Evolutionary conservation across 2,797 vertebrate genomes (phyloP).

Genomic region (Halcyon chelicuti): DNA sequence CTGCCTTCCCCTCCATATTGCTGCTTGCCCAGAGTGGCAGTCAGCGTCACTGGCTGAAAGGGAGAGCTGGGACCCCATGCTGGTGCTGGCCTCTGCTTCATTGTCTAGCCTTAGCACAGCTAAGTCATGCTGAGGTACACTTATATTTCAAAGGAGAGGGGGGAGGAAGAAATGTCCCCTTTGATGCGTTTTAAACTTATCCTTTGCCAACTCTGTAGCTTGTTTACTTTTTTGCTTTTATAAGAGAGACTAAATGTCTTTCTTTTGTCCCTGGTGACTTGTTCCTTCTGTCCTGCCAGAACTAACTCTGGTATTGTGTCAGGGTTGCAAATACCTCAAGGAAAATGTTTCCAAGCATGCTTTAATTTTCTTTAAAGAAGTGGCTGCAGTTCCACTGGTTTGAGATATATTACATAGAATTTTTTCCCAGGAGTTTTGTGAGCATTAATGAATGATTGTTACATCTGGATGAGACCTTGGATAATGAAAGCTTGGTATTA

Average conservation of each 20-base stretch:
- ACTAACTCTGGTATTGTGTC: not conserved
- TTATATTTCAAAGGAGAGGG: not conserved
- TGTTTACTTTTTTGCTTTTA: not conserved
- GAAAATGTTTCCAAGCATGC: not conserved
- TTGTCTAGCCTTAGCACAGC: rapidly evolving
- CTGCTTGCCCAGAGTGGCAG: not conserved
- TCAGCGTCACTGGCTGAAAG: rapidly evolving
- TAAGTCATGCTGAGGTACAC: not conserved
- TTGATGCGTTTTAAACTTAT: not conserved
- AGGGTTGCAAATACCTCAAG: not conserved
- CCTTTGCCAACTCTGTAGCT: not conserved
- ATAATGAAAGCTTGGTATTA: not conserved
- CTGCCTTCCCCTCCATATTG: not conserved
- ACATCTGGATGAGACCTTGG: not conserved
- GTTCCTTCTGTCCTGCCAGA: not conserved
- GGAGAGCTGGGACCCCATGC: not conserved
- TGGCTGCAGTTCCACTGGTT: not conserved
- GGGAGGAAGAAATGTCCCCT: not conserved
- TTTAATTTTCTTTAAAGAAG: not conserved
- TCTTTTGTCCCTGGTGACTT: not conserved
- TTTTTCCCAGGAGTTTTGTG: not conserved
- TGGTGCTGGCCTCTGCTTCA: not conserved
- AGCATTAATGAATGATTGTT: not conserved
- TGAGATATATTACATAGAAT: not conserved
- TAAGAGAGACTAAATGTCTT: not conserved